A percentile compares a stretch with the other conserved stretches of the same genome.
These are phyloP conservation scores for Orgyia antiqua DNA, from an alignment of 2,888 invertebrate genomes.

Conservation along the genomic window DNA sequence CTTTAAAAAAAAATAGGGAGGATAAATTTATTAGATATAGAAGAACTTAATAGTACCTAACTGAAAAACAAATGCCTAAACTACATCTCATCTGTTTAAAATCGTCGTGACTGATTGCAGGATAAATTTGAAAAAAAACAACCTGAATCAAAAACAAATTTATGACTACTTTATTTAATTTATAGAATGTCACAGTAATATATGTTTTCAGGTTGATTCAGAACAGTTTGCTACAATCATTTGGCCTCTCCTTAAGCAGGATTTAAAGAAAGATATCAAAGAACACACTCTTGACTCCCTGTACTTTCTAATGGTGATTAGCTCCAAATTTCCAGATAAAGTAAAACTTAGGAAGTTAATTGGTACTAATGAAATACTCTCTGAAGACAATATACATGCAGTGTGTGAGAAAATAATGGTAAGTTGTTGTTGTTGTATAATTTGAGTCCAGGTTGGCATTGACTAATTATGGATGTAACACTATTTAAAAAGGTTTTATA, in stretches of 20 bases:
- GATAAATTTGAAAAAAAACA: too few relatives aligned
- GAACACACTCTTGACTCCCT: conserved; percentile 82
- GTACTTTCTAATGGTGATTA: conserved; percentile 75
- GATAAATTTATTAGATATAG: too few relatives aligned
- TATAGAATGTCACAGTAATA: too few relatives aligned
- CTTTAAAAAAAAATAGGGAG: too few relatives aligned
- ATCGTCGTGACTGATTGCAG: too few relatives aligned
- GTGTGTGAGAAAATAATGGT: conserved; percentile 81
- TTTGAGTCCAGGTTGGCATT: background rate
- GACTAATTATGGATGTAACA: too few relatives aligned
- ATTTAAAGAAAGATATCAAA: conserved; percentile 79
- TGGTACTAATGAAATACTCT: conserved; percentile 75
- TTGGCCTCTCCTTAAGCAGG: conserved; percentile 79
- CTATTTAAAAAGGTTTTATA: too few relatives aligned
- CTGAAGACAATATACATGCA: conserved; percentile 74
- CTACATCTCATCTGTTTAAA: too few relatives aligned
- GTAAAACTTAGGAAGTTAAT: conserved; percentile 77
- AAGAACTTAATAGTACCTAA: too few relatives aligned
- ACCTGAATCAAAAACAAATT: too few relatives aligned
- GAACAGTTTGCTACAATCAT: conserved; percentile 74
- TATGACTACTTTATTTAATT: too few relatives aligned
- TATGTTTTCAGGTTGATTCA: conserved; percentile 68
- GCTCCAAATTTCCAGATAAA: conserved; percentile 61
- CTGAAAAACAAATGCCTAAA: too few relatives aligned
- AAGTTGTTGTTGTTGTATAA: conserved; percentile 22